A percentile compares a stretch with the other conserved stretches of the same genome.
These are phyloP conservation scores for Pterostichus madidus DNA, from an alignment of 2,888 invertebrate genomes.

Conservation along the genomic window DNA sequence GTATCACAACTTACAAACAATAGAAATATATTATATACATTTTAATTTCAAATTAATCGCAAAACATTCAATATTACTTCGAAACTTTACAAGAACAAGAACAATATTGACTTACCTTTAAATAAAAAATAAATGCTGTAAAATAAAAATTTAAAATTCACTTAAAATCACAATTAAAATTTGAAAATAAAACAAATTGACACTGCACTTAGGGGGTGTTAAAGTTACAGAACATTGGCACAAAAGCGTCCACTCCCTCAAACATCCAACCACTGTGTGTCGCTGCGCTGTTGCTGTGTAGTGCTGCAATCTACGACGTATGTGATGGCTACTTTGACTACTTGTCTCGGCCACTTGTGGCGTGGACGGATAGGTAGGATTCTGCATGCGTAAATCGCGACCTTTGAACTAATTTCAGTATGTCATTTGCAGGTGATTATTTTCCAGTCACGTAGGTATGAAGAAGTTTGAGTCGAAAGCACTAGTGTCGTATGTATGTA, in stretches of 20 bases:
- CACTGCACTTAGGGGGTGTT: slow-evolving; percentile 54
- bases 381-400: slow-evolving; percentile 38
- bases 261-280: slow-evolving; percentile 56
- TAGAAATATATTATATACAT: no score
- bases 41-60: not conserved
- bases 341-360: not conserved
- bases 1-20: no score
- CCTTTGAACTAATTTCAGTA: slow-evolving; percentile 56
- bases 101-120: slow-evolving; percentile 28
- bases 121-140: slow-evolving; percentile 28
- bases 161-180: slow-evolving; percentile 36
- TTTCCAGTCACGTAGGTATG: slow-evolving; percentile 56
- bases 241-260: slow-evolving; percentile 44
- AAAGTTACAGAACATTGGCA: slow-evolving; percentile 58
- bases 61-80: not conserved
- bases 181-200: slow-evolving; percentile 33
- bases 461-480: not conserved
- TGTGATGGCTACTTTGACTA: not conserved
- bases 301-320: not conserved
- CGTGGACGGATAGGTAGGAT: slow-evolving; percentile 33
- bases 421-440: slow-evolving; percentile 25
- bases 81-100: not conserved
- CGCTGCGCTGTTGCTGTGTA: not conserved
- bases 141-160: slow-evolving; percentile 12
- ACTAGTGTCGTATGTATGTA: not conserved